A percentile compares a stretch with the other conserved stretches of the same genome.
Evolutionary conservation across 1,140 invertebrate species (phyloP).

Genomic region (Aradophagus sp.): DNA sequence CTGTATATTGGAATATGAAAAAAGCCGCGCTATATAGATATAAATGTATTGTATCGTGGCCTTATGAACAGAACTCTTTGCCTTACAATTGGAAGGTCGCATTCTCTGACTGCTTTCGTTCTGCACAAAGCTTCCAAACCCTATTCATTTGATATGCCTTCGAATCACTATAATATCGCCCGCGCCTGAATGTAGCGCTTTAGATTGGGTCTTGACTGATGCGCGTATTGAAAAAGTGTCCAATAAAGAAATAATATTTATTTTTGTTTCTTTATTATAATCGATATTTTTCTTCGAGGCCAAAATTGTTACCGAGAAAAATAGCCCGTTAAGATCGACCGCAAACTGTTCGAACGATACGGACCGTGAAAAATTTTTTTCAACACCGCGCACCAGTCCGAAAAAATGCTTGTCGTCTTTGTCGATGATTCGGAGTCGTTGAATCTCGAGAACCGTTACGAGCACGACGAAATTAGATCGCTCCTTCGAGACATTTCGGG

Average conservation of each 20-base stretch:
- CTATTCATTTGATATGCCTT: slow-evolving; percentile 52
- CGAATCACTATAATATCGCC: slow-evolving; percentile 41
- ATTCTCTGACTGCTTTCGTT: slow-evolving; percentile 48
- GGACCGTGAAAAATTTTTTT: slow-evolving; percentile 40
- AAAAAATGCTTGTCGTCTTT: slow-evolving; percentile 22
- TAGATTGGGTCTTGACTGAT: slow-evolving; percentile 45
- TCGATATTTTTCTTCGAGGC: slow-evolving; percentile 25
- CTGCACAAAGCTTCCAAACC: slow-evolving; percentile 44
- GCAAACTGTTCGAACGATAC: slow-evolving; percentile 17
- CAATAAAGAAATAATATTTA: slow-evolving; percentile 48
- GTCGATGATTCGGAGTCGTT: slow-evolving; percentile 18
- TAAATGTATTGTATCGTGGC: slow-evolving; percentile 38
- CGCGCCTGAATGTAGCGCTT: slow-evolving; percentile 30
- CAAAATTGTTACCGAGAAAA: slow-evolving; percentile 36
- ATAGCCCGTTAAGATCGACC: slow-evolving; percentile 29
- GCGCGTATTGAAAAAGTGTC: slow-evolving; percentile 30
- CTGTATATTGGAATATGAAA: slow-evolving; percentile 52
- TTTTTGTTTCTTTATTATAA: slow-evolving; percentile 52
- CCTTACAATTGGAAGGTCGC: slow-evolving; percentile 45
- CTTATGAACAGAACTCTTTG: slow-evolving; percentile 49
- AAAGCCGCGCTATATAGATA: slow-evolving; percentile 45
- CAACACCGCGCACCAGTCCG: background rate
- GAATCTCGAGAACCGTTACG: slow-evolving; percentile 27
- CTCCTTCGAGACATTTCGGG: too few species aligned
- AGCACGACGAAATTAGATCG: slow-evolving; percentile 14